Percentiles rank a stretch among this genome's conserved stretches.
These are phyloP conservation scores for Glossophaga mutica DNA, from an alignment of 2,797 vertebrate genomes.

Conservation along the genomic window DNA sequence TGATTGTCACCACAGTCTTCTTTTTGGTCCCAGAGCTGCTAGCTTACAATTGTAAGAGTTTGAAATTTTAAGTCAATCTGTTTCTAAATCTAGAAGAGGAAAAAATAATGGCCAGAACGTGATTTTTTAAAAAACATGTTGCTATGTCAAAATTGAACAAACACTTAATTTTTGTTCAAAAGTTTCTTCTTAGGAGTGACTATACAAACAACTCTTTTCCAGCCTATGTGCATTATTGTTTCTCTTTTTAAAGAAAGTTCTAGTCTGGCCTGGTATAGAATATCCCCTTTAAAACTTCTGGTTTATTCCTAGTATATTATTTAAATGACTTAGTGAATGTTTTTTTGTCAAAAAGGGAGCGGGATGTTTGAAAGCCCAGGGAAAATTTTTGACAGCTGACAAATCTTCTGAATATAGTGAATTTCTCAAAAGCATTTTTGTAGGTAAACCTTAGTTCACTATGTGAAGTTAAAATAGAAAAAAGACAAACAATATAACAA, in stretches of 20 bases:
- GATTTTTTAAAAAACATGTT: background rate
- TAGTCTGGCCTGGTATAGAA: background rate
- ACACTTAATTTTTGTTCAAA: conserved; percentile 38
- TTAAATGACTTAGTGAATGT: conserved; percentile 43
- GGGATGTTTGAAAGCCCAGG: conserved; percentile 25
- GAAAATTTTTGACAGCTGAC: conserved; percentile 37
- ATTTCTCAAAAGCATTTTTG: conserved; percentile 20
- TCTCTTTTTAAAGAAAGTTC: background rate
- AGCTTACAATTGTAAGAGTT: background rate
- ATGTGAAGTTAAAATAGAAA: background rate
- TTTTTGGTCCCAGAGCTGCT: background rate
- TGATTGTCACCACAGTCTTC: background rate
- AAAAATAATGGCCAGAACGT: background rate
- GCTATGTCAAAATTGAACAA: background rate
- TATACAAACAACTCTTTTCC: conserved; percentile 3
- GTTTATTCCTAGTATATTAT: background rate
- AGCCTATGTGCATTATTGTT: background rate
- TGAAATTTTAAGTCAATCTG: background rate
- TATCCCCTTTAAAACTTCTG: conserved; percentile 36
- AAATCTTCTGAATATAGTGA: conserved; percentile 7
- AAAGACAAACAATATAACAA: background rate
- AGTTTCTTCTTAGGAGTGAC: background rate
- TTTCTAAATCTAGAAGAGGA: background rate
- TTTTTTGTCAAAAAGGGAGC: conserved; percentile 52
- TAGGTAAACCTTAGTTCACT: conserved; percentile 29